phyloP scores from a whole-genome alignment of 2,888 invertebrate genomes.

The Volucella inanis region DNA sequence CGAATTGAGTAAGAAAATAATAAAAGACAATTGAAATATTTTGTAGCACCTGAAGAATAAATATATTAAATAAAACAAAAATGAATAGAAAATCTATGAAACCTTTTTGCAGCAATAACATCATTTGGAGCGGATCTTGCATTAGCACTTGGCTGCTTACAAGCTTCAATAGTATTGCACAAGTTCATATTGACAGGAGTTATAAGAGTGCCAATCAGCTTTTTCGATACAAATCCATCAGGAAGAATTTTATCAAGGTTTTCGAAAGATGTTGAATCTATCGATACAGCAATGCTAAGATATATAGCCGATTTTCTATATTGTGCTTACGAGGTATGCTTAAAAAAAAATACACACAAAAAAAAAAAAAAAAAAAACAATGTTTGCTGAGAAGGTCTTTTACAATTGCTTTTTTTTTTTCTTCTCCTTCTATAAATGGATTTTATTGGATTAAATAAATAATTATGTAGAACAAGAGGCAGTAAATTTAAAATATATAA shows the following conservation, averaged over 20 bases:
- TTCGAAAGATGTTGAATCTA: slow-evolving; percentile 84
- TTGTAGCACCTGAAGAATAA: background rate
- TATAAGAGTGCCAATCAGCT: slow-evolving; percentile 84
- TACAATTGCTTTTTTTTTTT: slow-evolving; percentile 18
- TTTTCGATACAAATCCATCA: slow-evolving; percentile 86
- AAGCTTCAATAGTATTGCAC: slow-evolving; percentile 82
- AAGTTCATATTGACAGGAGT: slow-evolving; percentile 83
- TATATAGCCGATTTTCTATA: slow-evolving; percentile 85
- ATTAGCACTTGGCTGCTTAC: slow-evolving; percentile 85
- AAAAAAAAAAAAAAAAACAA: background rate
- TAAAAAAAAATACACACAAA: slow-evolving; percentile 14
- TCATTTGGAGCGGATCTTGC: slow-evolving; percentile 88
- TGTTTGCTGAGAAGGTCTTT: too few relatives aligned
- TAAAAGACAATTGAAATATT: background rate
- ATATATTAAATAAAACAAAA: background rate
- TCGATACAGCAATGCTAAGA: slow-evolving; percentile 83
- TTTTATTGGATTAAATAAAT: slow-evolving; percentile 14
- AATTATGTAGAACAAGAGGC: slow-evolving; percentile 44
- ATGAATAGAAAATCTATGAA: slow-evolving; percentile 3
- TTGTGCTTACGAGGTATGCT: slow-evolving; percentile 85
- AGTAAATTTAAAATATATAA: background rate
- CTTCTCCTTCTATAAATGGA: slow-evolving; percentile 12
- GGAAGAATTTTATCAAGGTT: slow-evolving; percentile 86
- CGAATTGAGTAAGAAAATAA: slow-evolving; percentile 3
- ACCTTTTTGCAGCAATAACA: slow-evolving; percentile 86